Percentiles rank a stretch among this genome's conserved stretches.
These are phyloP conservation scores for Spatulosminthurus flaviceps DNA, from an alignment of 2,888 invertebrate species.

Conservation along the genomic window DNA sequence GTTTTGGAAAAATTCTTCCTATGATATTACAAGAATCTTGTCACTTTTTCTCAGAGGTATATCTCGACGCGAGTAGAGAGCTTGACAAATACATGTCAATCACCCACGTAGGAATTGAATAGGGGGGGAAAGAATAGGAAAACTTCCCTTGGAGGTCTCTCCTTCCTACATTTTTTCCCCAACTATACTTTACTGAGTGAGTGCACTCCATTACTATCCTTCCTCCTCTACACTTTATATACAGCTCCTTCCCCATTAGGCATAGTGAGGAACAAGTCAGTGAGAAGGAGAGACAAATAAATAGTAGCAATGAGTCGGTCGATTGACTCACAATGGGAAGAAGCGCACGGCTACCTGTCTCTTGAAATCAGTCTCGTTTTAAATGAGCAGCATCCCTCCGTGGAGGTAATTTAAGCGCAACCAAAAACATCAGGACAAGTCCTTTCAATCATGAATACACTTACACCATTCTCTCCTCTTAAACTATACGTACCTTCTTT, in stretches of 20 bases:
- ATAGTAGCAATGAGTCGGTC: constrained; percentile 52
- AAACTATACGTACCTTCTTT: too few species aligned
- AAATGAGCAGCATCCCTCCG: constrained; percentile 45
- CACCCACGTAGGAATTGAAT: background rate
- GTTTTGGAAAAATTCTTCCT: background rate
- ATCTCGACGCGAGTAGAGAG: too few species aligned
- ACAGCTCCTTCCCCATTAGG: too few species aligned
- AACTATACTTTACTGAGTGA: too few species aligned
- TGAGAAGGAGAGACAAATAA: constrained; percentile 48
- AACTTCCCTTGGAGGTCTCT: constrained; percentile 31
- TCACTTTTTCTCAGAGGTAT: background rate
- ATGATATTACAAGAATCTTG: background rate
- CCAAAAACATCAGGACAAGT: constrained; percentile 5
- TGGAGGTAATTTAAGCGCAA: constrained; percentile 43
- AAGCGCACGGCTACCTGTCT: constrained; percentile 46
- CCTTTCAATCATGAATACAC: background rate
- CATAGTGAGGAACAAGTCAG: constrained; percentile 38
- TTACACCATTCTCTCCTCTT: background rate
- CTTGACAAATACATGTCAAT: constrained; percentile 14
- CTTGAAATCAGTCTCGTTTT: constrained; percentile 42
- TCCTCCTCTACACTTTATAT: too few species aligned
- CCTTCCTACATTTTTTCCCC: constrained; percentile 22
- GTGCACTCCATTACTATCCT: too few species aligned
- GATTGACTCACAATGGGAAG: constrained; percentile 49
- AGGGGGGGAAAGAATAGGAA: background rate